Evolutionary conservation across 2,113 vertebrate species (phyloP), one percentile per base, ranked within the genome.

Genomic region (Nesogale talazaci): DNA sequence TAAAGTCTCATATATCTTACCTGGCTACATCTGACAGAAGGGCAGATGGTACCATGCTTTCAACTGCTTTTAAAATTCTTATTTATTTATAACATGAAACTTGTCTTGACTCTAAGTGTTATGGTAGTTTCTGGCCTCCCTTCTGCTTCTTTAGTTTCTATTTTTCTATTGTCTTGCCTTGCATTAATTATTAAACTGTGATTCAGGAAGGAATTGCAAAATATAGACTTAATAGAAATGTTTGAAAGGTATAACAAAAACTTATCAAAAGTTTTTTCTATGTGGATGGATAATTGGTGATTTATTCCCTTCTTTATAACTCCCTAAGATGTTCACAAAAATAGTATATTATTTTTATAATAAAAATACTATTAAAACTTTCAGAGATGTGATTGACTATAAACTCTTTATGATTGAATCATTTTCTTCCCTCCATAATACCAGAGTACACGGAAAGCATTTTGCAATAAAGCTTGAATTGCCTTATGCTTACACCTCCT

Each of bases 401-500:
- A 84, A 86, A 87, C 4, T n/a, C 1, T 29, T 72, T 85, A 6
- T 70, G 1, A 34, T n/a, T 92, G 16, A 77, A 81, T 90, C 15
- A 11, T 34, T 74, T 69, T 57, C 63, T 74, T 67, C 56, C n/a
- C 56, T 83, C n/a, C 31, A 27, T 69, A 77, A 38, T 52, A 10
- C 46, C 46, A 52, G 46, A 52, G 59, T 57, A 14, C 17, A 31
- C 23, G 23, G 15, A 8, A 38, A 61, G 40, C 7, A 75, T 11
- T 69, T 93, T 83, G 86, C 2, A 83, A 86, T 78, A 93, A 90
- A 94, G 36, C 14, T 88, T 88, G 20, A 90, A 83, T 86, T 46
- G 46, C 36, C 16, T 76, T 5, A 42, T 63, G 67, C 23, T 38
- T 89, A 63, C 57, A 52, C 67, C 77, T 90, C 3, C 10, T 9